These are phyloP conservation scores for Acromyrmex echinatior DNA, from an alignment of 1,140 invertebrate species.

Conservation along the genomic window DNA sequence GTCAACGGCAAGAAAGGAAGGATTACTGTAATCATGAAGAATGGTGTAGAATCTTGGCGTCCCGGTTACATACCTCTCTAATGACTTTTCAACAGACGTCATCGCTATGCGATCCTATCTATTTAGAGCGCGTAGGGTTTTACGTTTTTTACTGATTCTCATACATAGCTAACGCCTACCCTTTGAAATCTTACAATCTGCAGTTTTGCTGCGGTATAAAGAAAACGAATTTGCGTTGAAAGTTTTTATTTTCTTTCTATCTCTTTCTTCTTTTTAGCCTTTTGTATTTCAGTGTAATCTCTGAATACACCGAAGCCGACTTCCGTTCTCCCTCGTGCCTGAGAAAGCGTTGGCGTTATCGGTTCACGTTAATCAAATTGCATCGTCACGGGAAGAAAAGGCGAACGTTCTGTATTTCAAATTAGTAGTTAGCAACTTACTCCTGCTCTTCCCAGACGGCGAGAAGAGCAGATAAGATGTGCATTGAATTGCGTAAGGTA, in stretches of 20 bases:
- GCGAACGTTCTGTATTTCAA: slow-evolving; percentile 14
- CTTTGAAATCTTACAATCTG: slow-evolving; percentile 17
- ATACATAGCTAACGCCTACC: neutral
- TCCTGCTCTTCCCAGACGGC: neutral
- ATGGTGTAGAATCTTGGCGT: slow-evolving; percentile 14
- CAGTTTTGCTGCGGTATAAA: neutral
- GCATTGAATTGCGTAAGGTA: neutral
- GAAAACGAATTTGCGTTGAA: slow-evolving; percentile 21
- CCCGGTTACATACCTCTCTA: slow-evolving; percentile 17
- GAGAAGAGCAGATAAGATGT: neutral
- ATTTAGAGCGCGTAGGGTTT: neutral
- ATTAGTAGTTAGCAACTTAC: slow-evolving; percentile 4
- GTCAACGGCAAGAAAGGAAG: slow-evolving; percentile 24
- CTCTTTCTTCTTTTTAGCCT: neutral
- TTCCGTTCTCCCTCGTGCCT: neutral
- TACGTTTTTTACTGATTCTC: neutral
- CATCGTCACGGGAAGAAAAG: slow-evolving; percentile 5
- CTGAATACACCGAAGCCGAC: slow-evolving; percentile 15
- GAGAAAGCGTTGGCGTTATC: slow-evolving; percentile 12
- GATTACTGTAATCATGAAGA: slow-evolving; percentile 43
- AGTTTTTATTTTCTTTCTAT: neutral
- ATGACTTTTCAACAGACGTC: slow-evolving; percentile 50
- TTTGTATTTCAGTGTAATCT: slow-evolving; percentile 2
- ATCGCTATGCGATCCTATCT: neutral
- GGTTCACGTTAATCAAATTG: slow-evolving; percentile 22